Evolutionary conservation across 2,113 vertebrate species (phyloP).

Genomic region (Chionodraco myersi): DNA sequence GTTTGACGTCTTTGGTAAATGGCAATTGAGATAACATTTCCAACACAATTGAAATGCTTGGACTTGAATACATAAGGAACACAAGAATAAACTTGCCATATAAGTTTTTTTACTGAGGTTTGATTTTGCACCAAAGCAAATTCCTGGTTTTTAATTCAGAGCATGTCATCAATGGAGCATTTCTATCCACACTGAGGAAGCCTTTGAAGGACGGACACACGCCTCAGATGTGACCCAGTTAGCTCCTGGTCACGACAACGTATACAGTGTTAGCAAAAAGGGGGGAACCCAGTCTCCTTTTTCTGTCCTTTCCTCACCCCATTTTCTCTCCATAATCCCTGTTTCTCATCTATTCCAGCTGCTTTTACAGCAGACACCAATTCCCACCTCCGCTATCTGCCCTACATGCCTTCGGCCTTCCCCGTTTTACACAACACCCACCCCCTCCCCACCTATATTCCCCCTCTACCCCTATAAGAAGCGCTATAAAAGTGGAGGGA

Average conservation of each 20-base stretch:
- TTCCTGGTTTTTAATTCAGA: too few species aligned
- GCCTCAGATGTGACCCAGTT: slow-evolving; percentile 24
- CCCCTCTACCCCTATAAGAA: slow-evolving; percentile 20
- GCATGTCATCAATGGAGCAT: neutral
- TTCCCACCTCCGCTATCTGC: slow-evolving; percentile 17
- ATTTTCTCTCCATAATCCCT: slow-evolving; percentile 3
- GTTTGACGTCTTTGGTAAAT: too few species aligned
- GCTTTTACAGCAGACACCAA: slow-evolving; percentile 21
- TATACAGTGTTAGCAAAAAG: neutral
- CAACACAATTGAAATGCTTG: too few species aligned
- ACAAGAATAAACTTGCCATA: too few species aligned
- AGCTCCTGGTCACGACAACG: neutral
- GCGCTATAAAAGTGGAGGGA: slow-evolving; percentile 60
- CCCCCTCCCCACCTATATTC: neutral
- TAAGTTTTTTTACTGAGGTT: too few species aligned
- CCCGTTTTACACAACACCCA: slow-evolving; percentile 14
- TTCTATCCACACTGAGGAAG: slow-evolving; percentile 13
- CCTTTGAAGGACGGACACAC: slow-evolving; percentile 20
- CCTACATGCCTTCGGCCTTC: slow-evolving; percentile 37
- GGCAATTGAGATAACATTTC: too few species aligned
- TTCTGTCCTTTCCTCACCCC: slow-evolving; percentile 5
- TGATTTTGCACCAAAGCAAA: too few species aligned
- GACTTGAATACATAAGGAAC: too few species aligned
- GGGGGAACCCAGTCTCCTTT: slow-evolving; percentile 37
- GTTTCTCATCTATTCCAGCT: slow-evolving; percentile 36